A percentile compares a stretch with the other conserved stretches of the same genome.
phyloP scores from a whole-genome alignment of 1,140 invertebrate species.

The Metopolophium dirhodum region DNA sequence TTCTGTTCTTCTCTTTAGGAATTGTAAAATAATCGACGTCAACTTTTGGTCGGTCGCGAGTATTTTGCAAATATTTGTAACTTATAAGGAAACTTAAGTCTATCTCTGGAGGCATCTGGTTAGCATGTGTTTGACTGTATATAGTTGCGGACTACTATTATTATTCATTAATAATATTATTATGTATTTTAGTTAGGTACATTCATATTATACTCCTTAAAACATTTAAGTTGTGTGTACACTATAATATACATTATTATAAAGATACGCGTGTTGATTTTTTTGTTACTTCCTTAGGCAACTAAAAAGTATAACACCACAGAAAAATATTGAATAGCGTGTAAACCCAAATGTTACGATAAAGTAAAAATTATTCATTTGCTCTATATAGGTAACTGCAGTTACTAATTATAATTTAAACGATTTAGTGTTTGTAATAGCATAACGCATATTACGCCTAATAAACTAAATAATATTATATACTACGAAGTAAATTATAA shows the following conservation, averaged over 20 bases:
- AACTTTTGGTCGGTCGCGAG: too few species aligned
- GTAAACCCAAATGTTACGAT: background rate
- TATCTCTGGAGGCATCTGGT: too few species aligned
- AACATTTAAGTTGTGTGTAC: background rate
- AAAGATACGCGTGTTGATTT: background rate
- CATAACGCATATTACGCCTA: background rate
- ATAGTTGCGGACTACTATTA: too few species aligned
- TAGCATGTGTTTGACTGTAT: too few species aligned
- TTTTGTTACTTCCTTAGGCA: background rate
- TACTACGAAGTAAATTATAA: background rate
- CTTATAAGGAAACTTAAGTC: too few species aligned
- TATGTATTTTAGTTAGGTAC: too few species aligned
- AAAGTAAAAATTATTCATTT: background rate
- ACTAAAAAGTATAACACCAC: background rate
- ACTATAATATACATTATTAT: background rate
- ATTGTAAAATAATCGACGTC: too few species aligned
- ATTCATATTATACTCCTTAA: too few species aligned
- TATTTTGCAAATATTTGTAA: too few species aligned
- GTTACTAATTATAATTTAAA: background rate
- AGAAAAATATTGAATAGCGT: background rate
- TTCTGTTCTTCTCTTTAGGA: too few species aligned
- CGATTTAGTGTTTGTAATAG: background rate
- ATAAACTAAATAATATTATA: background rate
- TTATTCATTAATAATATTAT: too few species aligned
- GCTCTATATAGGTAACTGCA: background rate